A percentile compares a stretch with the other conserved stretches of the same genome.
Evolutionary conservation across 2,113 vertebrate species (phyloP).

Genomic region (Fulica atra): DNA sequence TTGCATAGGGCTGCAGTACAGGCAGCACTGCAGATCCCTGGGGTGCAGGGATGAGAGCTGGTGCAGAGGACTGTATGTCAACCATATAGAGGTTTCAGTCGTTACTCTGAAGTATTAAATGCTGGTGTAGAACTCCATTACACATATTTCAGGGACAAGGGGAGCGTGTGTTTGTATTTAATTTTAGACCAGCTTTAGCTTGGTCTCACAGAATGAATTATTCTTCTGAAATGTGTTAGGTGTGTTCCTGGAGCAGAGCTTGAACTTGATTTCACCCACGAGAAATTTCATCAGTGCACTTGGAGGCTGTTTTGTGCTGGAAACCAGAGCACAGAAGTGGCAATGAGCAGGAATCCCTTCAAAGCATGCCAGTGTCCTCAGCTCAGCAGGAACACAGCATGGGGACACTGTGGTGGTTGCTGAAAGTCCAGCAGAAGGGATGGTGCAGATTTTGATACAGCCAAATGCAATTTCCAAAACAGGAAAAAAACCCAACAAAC

Average conservation of each 20-base stretch:
- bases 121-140: background rate
- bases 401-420: accelerated
- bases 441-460: background rate
- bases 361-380: accelerated
- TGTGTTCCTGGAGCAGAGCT: background rate
- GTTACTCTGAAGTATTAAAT: background rate
- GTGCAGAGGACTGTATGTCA: background rate
- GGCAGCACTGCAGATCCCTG: accelerated
- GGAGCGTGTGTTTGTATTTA: background rate
- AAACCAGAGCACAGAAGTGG: background rate
- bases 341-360: background rate
- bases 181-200: background rate
- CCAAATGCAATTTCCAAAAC: background rate
- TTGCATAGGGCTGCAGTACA: background rate
- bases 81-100: background rate
- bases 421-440: background rate
- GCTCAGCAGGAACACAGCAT: accelerated
- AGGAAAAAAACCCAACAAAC: background rate
- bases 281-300: background rate
- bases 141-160: background rate
- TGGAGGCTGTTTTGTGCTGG: background rate
- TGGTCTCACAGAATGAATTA: background rate
- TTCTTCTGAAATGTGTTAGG: background rate
- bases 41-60: background rate
- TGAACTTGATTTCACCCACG: background rate